Percentiles rank a stretch among this genome's conserved stretches.
phyloP scores from a whole-genome alignment of 53 echinoderm and acorn worm genomes.

The Luidia sarsii region DNA sequence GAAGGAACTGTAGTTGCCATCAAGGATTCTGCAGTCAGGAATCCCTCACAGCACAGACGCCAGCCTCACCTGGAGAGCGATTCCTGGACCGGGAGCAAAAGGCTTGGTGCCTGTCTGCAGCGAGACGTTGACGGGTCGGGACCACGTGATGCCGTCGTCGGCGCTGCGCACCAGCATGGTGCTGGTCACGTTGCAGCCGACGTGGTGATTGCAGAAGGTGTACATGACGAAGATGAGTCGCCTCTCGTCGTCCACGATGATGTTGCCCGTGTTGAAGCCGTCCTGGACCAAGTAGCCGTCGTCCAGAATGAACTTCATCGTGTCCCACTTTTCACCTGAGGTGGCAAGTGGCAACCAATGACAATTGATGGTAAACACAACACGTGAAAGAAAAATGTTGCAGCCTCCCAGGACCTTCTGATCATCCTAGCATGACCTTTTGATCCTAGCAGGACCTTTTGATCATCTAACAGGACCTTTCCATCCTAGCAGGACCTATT shows the following conservation, averaged over 20 bases:
- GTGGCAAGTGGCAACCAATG: too few relatives aligned
- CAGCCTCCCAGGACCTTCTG: too few relatives aligned
- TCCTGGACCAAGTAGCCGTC: slow-evolving; percentile 73
- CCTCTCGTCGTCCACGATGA: slow-evolving; percentile 80
- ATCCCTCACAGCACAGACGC: too few relatives aligned
- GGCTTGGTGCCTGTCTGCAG: slow-evolving; percentile 57
- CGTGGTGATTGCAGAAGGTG: slow-evolving; percentile 71
- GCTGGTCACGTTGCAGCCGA: slow-evolving; percentile 53
- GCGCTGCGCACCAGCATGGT: slow-evolving; percentile 68
- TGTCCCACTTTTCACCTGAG: slow-evolving; percentile 81
- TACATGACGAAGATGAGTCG: slow-evolving; percentile 80
- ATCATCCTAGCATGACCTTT: too few relatives aligned
- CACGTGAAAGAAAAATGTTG: too few relatives aligned
- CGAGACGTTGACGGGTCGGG: slow-evolving; percentile 56
- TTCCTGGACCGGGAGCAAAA: slow-evolving; percentile 83
- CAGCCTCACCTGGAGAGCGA: slow-evolving; percentile 92
- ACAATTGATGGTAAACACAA: too few relatives aligned
- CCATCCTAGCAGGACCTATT: too few relatives aligned
- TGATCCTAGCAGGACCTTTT: too few relatives aligned
- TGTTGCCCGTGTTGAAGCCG: slow-evolving; percentile 78
- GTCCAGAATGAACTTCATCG: slow-evolving; percentile 67
- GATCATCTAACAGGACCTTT: too few relatives aligned
- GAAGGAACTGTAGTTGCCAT: too few relatives aligned
- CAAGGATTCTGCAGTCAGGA: too few relatives aligned
- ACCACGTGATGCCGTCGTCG: slow-evolving; percentile 85